A percentile compares a stretch with the other conserved stretches of the same genome.
Conservation (phyloP, 2,888 invertebrate species). For the Parapristionchus giblindavisi region DNA sequence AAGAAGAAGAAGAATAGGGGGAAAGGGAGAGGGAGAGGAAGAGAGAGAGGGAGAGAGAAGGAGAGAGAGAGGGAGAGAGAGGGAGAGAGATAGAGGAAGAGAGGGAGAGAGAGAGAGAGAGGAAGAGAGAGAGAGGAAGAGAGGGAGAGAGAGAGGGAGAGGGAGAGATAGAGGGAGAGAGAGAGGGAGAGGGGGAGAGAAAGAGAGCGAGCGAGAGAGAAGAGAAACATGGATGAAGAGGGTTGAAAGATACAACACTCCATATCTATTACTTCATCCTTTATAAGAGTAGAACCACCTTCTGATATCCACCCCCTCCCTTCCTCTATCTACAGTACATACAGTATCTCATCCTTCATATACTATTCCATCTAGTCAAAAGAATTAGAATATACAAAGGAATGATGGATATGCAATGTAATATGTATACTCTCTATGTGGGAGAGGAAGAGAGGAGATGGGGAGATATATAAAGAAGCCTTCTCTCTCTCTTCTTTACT, state of each 20-base stretch:
- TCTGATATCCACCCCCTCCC: too few relatives aligned
- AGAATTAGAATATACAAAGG: too few relatives aligned
- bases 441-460: neutral
- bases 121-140: neutral
- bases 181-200: neutral
- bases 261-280: too few relatives aligned
- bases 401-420: neutral
- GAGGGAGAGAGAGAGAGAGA: neutral
- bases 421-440: neutral
- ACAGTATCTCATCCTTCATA: too few relatives aligned
- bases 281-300: too few relatives aligned
- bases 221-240: neutral
- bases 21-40: neutral
- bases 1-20: neutral
- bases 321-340: too few relatives aligned
- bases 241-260: too few relatives aligned
- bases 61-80: neutral
- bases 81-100: neutral
- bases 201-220: neutral
- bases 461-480: slow-evolving; percentile 15
- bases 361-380: too few relatives aligned
- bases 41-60: neutral
- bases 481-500: neutral
- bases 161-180: neutral
- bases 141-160: too few relatives aligned